Conservation (phyloP, 2,888 invertebrate genomes). For the Mesochorus sp. region DNA sequence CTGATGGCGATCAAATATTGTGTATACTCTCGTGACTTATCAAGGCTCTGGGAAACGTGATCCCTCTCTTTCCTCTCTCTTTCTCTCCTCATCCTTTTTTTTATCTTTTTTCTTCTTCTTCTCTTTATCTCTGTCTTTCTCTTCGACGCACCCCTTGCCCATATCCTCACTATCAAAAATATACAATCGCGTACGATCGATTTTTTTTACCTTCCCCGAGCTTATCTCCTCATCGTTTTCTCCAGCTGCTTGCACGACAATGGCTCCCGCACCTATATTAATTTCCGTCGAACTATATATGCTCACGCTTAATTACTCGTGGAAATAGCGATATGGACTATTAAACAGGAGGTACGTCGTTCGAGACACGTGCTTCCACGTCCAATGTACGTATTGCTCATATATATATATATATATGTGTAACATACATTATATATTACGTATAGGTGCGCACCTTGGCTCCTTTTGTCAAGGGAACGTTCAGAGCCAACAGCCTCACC, state of each 20-base stretch:
- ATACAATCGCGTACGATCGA: background rate
- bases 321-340: constrained; percentile 46
- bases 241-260: constrained; percentile 3
- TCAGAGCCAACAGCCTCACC: background rate
- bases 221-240: constrained; percentile 2
- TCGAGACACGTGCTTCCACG: background rate
- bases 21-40: constrained; percentile 22
- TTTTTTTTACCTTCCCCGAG: background rate
- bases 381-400: background rate
- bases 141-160: background rate
- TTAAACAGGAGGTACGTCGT: constrained; percentile 32
- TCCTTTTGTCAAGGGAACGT: constrained; percentile 20
- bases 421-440: background rate
- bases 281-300: constrained; percentile 51
- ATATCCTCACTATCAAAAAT: too few species aligned
- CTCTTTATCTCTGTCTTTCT: background rate
- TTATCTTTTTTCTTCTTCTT: background rate
- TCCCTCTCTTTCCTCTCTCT: constrained; percentile 31
- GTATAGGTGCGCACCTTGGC: background rate
- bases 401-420: background rate
- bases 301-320: constrained; percentile 53
- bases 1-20: constrained; percentile 4
- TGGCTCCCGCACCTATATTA: constrained; percentile 51
- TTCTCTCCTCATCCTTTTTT: constrained; percentile 6
- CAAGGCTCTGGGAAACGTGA: constrained; percentile 6